Conservation (phyloP, 1,140 invertebrate genomes). For the Saccostrea cuccullata region DNA sequence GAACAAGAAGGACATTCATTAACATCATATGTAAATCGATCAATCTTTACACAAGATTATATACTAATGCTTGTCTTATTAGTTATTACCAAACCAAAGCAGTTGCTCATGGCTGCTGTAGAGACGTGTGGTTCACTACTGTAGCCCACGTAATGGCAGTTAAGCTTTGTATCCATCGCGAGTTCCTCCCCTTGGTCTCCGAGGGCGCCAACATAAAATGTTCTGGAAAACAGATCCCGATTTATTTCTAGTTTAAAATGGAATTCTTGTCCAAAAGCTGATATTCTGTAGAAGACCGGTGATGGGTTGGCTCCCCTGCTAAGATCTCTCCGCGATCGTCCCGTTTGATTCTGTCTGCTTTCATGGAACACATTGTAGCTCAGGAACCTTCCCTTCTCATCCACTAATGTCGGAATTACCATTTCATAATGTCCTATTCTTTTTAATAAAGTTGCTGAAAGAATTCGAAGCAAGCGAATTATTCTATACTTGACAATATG, state of each 20-base stretch:
- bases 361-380: constrained; percentile 66
- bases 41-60: too few species aligned
- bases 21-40: too few species aligned
- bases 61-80: too few species aligned
- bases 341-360: background rate
- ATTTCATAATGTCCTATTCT: constrained; percentile 66
- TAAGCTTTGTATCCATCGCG: constrained; percentile 44
- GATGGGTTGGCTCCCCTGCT: background rate
- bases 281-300: constrained; percentile 69
- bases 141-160: constrained; percentile 68
- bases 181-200: constrained; percentile 48
- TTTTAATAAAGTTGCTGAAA: constrained; percentile 65
- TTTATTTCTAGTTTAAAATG: constrained; percentile 71
- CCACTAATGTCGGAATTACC: constrained; percentile 67
- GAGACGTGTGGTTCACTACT: constrained; percentile 56
- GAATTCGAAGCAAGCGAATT: background rate
- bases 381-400: constrained; percentile 66
- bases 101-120: constrained; percentile 72
- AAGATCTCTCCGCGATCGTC: background rate
- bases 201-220: constrained; percentile 66
- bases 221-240: constrained; percentile 61
- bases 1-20: too few species aligned
- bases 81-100: constrained; percentile 69
- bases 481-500: too few species aligned
- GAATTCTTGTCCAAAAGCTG: constrained; percentile 69